These are phyloP conservation scores for Gadopsis marmoratus DNA, from an alignment of 2,797 vertebrate genomes.

Conservation along the genomic window DNA sequence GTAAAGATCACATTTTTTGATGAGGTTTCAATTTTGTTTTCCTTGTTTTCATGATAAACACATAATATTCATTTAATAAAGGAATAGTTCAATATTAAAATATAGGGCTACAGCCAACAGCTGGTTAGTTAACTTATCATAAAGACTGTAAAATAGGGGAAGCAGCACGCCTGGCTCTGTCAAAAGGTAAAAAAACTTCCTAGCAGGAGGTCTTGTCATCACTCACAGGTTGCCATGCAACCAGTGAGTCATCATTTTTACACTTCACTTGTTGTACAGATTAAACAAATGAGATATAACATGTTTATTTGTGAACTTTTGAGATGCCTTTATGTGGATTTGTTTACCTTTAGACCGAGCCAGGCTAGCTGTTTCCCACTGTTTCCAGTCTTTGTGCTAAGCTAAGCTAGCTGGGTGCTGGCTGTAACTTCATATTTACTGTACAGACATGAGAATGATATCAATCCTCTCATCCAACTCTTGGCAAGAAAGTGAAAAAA, in stretches of 20 bases:
- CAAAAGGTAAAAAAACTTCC: background rate
- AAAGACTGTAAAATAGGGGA: background rate
- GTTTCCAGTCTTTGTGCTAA: background rate
- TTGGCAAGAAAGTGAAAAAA: background rate
- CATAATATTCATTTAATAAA: background rate
- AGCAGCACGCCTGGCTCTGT: background rate
- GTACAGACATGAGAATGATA: background rate
- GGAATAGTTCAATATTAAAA: background rate
- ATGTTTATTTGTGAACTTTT: background rate
- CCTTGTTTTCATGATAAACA: no score
- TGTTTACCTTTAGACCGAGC: background rate
- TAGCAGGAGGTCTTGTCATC: background rate
- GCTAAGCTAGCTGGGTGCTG: background rate
- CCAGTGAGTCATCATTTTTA: background rate
- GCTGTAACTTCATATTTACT: background rate
- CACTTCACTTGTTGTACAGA: background rate
- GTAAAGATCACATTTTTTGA: background rate
- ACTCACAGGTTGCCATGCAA: background rate
- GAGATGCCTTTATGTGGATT: background rate
- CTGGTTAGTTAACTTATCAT: background rate
- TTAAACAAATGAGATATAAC: background rate
- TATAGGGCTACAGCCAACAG: background rate
- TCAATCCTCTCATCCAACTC: constrained; percentile 9
- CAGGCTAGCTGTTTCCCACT: background rate
- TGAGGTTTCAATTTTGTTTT: background rate